phyloP scores from a whole-genome alignment of 2,797 vertebrate species.

The Gymnoscopelus braueri region DNA sequence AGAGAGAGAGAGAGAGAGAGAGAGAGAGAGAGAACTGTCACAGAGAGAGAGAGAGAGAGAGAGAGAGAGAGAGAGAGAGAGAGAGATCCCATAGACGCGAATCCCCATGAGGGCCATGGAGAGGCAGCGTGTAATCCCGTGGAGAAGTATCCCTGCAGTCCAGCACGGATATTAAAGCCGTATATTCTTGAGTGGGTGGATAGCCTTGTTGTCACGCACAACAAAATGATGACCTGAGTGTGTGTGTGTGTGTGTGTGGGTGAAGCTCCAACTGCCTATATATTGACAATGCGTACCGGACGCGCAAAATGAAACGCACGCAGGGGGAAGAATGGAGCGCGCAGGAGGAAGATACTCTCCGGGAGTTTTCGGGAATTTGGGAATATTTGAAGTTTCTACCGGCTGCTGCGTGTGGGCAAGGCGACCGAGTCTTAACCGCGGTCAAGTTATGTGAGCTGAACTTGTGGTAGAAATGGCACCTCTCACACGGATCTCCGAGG shows the following conservation, averaged over 20 bases:
- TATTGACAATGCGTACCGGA: slow-evolving; percentile 26
- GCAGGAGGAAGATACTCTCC: slow-evolving; percentile 20
- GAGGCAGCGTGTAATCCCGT: slow-evolving; percentile 27
- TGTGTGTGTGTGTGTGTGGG: not conserved
- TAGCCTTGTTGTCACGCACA: slow-evolving; percentile 26
- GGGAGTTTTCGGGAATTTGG: slow-evolving; percentile 23
- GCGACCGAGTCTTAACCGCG: not conserved
- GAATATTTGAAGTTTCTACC: not conserved
- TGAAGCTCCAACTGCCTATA: too few relatives aligned
- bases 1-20: slow-evolving; percentile 13
- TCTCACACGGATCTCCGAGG: slow-evolving; percentile 64
- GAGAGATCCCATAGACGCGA: slow-evolving; percentile 11
- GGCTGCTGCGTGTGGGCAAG: slow-evolving; percentile 15
- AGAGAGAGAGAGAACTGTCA: slow-evolving; percentile 7
- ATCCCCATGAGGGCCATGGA: slow-evolving; percentile 32
- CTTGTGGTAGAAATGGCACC: slow-evolving; percentile 68
- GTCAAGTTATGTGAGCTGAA: slow-evolving; percentile 56
- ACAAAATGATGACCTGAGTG: slow-evolving; percentile 12
- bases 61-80: slow-evolving; percentile 20
- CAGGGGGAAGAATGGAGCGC: slow-evolving; percentile 34
- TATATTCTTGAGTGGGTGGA: slow-evolving; percentile 39
- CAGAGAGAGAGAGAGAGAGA: slow-evolving; percentile 11
- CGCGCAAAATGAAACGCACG: slow-evolving; percentile 42
- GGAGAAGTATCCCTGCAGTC: slow-evolving; percentile 30
- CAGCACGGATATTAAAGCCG: slow-evolving; percentile 50